Base-by-base conservation (phyloP, 2,797 vertebrate species). In the Cirrhinus molitorella region DNA sequence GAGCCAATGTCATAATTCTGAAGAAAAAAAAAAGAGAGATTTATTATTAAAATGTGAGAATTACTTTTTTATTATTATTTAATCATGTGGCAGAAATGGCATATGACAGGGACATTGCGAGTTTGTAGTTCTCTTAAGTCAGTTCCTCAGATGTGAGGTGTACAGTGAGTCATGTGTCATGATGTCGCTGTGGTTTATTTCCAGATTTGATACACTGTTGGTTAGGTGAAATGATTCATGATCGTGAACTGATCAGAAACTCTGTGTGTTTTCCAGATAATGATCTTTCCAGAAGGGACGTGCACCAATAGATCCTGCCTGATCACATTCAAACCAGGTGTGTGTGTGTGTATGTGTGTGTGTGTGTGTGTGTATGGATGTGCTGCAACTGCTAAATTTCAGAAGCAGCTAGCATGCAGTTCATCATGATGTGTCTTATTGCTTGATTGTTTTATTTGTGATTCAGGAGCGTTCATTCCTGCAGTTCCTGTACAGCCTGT, bases 271-370 rank as follows among this genome's bases (percentile, higher is more conserved):
- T 85, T 89, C n/a, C 91, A 99, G 98, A 98, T 99, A 88, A 99
- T 99, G 98, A 99, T 99, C 92, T 99, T 99, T 92, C 98, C 98
- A 81, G 98, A 99, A 88, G 98, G 98, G 89, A 99, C 98, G 0
- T 99, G 98, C 87, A 99, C 98, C 72, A 99, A 99, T 89, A 96
- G 98, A 93, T 98, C 98, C 89, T 99, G 98, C 91, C 93, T 99
- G 75, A 99, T 99, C 91, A 99, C 98, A 71, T 99, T 98, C 92
- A 99, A 99, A 88, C 97, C 98, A 93, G 98, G 98, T 99, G 95
- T 67, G 92, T 91, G 78, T 88, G 85, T 45, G 7, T 53, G 98
- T 99, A 95, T 70, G 92, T 91, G 77, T n/a, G n/a, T n/a, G n/a
- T n/a, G n/a, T n/a, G n/a, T n/a, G n/a, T n/a, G n/a, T n/a, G n/a